Evolutionary conservation across 2,797 vertebrate species (phyloP), one percentile per base, ranked within the genome.

Genomic region (Graptemys geographica): DNA sequence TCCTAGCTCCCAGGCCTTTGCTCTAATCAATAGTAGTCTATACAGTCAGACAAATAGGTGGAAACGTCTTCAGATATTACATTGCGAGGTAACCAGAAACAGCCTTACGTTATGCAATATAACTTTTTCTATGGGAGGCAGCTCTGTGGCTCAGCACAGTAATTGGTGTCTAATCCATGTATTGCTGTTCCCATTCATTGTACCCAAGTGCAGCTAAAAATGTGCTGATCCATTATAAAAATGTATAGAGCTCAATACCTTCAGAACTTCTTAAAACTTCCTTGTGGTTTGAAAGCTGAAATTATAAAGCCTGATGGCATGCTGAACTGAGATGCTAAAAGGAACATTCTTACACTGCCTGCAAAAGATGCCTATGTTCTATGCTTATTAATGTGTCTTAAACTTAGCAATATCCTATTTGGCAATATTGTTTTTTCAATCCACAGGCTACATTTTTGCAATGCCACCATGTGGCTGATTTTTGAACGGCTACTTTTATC

Each of bases 401-500:
- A 5, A 47, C 57, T 86, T 89, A 69, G 89, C 56, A 9, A 1
- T 19, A 86, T 62, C 81, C n/a, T 1, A 18, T 1, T 37, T 12
- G 8, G 25, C 18, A 25, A 28, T 4, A 0, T 11, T 37, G 25
- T 0, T 6, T 57, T 41, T 2, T 1, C 28, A 57, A 7, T 52
- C 31, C 1, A 1, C 25, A 1, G 62, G 72, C 80, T 3, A 0
- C 83, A 90, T 76, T 97, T 97, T 78, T 16, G 90, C 85, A 94
- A 92, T 65, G 97, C 94, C 96, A 92, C 94, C 96, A 81, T 89
- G 94, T 4, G 97, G 96, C 33, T 28, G 62, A 0, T n/a, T 81
- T 25, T 62, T 2, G 37, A 44, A 1, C 4, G 0, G 11, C 4
- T 74, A 3, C 16, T 37, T 72, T 12, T 5, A 4, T 78, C 1